Evolutionary conservation across 2,888 invertebrate species (phyloP), one percentile per base, ranked within the genome.

Genomic region (Proisotoma minuta): DNA sequence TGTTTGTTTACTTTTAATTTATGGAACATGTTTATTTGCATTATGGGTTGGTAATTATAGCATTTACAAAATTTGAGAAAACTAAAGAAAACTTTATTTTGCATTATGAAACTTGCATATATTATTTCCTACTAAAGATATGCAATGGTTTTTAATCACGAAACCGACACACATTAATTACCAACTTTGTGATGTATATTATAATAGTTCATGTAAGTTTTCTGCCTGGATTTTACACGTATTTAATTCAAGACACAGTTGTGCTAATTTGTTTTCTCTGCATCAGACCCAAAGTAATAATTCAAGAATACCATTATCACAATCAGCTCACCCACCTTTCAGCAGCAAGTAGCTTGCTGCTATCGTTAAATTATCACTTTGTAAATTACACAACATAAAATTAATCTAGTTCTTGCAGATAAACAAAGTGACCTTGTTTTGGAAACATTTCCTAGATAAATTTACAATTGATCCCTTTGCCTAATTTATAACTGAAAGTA

Each of bases 291-390:
- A 59, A 15, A 26, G 29, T 47, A 26, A 60, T 60, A 60, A 60
- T 24, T 60, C 53, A 60, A 28, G 23, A 24, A 49, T 22, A 47
- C 60, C 53, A 40, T 28, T 34, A 49, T 48, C 49, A 15, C 29
- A 28, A 58, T 22, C 49, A n/a, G 34, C 27, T 27, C 23, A 48
- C 26, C 23, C 27, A 28, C n/a, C 57, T 47, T 18, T 50, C 24
- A 58, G 48, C 34, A 26, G 58, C 48, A n/a, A n/a, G n/a, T n/a
- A n/a, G n/a, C n/a, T n/a, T n/a, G 24, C 29, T 39, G 34, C 56
- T 51, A 58, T 58, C 62, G 52, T 58, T 50, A 62, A 62, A 62
- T 62, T 58, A 58, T 62, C 58, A 53, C 58, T 58, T 58, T 53
- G 57, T 62, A 52, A 58, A 62, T 62, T 62, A 52, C 58, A 24